Evolutionary conservation across 2,888 invertebrate genomes (phyloP).

Genomic region (Gryllus longicercus): DNA sequence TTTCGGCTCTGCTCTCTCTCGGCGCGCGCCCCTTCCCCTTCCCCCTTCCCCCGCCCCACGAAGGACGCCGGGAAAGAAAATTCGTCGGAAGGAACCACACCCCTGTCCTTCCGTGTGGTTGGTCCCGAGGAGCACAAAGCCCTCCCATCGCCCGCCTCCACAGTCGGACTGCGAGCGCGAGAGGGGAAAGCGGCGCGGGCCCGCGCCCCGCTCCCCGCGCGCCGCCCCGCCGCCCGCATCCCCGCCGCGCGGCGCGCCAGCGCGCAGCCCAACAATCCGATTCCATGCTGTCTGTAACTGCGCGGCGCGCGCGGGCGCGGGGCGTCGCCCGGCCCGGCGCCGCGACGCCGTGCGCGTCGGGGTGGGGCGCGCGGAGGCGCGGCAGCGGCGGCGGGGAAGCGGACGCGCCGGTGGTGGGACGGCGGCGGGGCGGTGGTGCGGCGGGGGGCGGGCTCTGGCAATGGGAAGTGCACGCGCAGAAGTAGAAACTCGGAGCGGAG

Average conservation of each 20-base stretch:
- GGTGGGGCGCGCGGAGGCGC: neutral
- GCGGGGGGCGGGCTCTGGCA: neutral
- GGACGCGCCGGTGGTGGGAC: neutral
- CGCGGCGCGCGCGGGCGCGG: neutral
- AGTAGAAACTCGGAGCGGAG: neutral
- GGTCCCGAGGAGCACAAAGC: neutral
- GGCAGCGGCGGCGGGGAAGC: neutral
- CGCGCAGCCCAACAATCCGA: neutral
- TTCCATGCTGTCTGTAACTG: slow-evolving; percentile 17
- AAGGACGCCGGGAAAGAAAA: neutral
- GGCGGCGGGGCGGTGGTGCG: neutral
- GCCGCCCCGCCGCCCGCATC: neutral
- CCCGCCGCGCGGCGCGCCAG: neutral
- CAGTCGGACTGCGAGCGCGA: neutral
- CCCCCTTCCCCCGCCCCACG: neutral
- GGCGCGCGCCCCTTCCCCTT: neutral
- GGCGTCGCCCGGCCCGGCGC: neutral
- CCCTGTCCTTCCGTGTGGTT: slow-evolving; percentile 10
- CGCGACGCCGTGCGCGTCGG: neutral
- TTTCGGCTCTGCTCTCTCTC: neutral
- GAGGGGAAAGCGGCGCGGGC: neutral
- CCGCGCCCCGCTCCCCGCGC: neutral
- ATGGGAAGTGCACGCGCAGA: slow-evolving; percentile 10
- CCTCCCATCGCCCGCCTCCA: neutral
- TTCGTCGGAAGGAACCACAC: neutral